phyloP scores from a whole-genome alignment of 1,140 invertebrate species.

The Reticulitermes speratus region DNA sequence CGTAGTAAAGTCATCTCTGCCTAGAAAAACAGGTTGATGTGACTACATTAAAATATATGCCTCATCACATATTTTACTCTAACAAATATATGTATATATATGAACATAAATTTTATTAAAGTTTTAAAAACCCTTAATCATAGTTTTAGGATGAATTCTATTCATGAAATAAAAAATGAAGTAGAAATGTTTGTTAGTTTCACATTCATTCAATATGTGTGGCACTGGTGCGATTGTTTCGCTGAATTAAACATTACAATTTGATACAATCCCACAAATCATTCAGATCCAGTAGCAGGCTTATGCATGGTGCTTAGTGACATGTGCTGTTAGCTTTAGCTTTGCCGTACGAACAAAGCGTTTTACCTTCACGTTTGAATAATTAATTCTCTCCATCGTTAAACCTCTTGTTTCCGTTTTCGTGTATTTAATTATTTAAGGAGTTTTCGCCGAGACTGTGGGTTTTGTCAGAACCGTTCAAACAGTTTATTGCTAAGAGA shows the following conservation, averaged over 20 bases:
- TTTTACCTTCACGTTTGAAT: not conserved
- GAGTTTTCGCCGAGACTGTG: not conserved
- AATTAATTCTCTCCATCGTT: not conserved
- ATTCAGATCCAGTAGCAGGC: not conserved
- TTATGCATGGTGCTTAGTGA: not conserved
- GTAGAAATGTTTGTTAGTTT: too few species aligned
- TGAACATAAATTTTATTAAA: too few species aligned
- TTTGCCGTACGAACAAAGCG: not conserved
- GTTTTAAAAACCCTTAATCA: too few species aligned
- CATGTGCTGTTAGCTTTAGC: not conserved
- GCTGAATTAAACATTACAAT: not conserved
- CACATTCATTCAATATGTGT: too few species aligned
- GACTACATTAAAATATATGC: too few species aligned
- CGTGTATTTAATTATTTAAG: not conserved
- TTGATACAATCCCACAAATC: not conserved
- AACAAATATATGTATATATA: too few species aligned
- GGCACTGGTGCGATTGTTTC: too few species aligned
- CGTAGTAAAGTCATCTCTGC: too few species aligned
- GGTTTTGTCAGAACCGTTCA: not conserved
- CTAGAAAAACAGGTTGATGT: too few species aligned
- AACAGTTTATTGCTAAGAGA: not conserved
- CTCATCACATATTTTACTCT: too few species aligned
- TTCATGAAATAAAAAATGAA: too few species aligned
- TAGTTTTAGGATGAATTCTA: too few species aligned
- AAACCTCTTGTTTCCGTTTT: not conserved